Conservation (phyloP, 2,113 vertebrate species). For the Willisornis vidua region DNA sequence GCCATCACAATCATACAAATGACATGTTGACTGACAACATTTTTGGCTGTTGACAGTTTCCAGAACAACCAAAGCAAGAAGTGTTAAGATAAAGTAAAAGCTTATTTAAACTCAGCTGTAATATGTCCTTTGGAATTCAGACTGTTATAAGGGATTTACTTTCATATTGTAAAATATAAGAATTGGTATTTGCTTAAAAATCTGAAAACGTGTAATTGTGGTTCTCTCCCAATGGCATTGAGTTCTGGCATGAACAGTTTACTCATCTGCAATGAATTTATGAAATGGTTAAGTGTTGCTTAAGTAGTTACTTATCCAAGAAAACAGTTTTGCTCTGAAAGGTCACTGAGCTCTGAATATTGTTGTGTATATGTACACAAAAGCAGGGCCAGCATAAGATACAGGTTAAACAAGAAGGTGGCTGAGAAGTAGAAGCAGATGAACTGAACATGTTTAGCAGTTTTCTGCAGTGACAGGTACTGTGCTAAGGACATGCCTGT, state of each 20-base stretch:
- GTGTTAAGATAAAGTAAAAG: neutral
- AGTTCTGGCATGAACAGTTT: neutral
- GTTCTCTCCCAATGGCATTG: rapidly evolving
- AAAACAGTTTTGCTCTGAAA: neutral
- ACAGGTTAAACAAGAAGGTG: neutral
- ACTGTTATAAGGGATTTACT: neutral
- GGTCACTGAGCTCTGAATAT: neutral
- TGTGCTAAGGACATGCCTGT: neutral
- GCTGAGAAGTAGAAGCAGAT: neutral
- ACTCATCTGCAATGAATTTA: neutral
- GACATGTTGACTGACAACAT: neutral
- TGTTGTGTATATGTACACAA: neutral
- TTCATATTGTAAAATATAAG: neutral
- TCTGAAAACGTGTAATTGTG: neutral
- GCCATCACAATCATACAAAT: neutral
- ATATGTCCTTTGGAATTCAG: neutral
- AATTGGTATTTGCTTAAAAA: neutral
- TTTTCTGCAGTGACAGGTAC: neutral
- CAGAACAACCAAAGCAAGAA: neutral
- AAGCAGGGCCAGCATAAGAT: neutral
- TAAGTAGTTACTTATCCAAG: neutral
- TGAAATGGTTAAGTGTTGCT: neutral
- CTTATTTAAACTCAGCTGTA: neutral
- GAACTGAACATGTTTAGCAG: neutral
- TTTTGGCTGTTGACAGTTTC: neutral